These are phyloP conservation scores for Drosophila murphyi DNA, from an alignment of 1,140 invertebrate genomes.

Conservation along the genomic window DNA sequence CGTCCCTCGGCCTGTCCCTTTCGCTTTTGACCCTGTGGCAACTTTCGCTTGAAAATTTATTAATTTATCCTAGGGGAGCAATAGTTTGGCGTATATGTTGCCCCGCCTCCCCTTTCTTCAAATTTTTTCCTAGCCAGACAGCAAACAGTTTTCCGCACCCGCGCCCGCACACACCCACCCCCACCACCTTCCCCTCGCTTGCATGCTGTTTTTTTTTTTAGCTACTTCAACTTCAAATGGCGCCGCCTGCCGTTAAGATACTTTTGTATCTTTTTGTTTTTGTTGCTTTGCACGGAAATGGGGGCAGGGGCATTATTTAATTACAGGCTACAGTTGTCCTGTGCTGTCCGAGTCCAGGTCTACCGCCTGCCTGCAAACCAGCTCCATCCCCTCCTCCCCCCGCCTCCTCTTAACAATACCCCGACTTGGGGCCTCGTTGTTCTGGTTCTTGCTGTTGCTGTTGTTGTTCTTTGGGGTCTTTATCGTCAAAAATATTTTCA, in stretches of 20 bases:
- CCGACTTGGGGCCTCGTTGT: conserved; percentile 27
- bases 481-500: conserved; percentile 65
- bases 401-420: conserved; percentile 10
- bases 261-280: conserved; percentile 52
- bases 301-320: conserved; percentile 53
- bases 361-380: neutral
- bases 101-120: neutral
- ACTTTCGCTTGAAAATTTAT: conserved; percentile 76
- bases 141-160: too few species aligned
- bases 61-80: conserved; percentile 80
- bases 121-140: too few species aligned
- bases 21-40: conserved; percentile 36
- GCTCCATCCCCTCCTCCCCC: neutral
- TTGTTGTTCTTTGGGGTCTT: conserved; percentile 26
- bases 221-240: conserved; percentile 71
- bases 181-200: neutral
- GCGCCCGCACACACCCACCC: too few species aligned
- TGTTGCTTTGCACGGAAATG: conserved; percentile 28
- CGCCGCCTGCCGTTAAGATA: conserved; percentile 66
- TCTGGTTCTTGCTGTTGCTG: conserved; percentile 26
- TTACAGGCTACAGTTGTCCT: conserved; percentile 59
- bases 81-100: conserved; percentile 64
- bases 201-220: conserved; percentile 20
- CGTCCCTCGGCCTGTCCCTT: neutral
- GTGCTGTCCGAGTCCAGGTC: conserved; percentile 8